phyloP scores from a whole-genome alignment of 2,888 invertebrate genomes.

The Metalampra italica region DNA sequence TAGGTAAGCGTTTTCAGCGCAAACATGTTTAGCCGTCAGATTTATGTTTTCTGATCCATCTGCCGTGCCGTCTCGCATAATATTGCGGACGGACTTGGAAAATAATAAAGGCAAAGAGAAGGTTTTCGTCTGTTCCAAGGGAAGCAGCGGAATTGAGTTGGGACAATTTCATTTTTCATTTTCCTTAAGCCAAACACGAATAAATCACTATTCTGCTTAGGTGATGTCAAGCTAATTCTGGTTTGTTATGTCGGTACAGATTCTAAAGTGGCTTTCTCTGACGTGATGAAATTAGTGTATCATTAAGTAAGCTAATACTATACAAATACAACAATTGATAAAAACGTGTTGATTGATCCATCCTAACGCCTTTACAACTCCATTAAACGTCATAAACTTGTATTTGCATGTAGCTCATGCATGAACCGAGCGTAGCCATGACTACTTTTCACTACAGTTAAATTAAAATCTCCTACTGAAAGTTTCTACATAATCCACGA shows the following conservation, averaged over 20 bases:
- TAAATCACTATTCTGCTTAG: slow-evolving; percentile 44
- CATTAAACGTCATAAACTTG: no score
- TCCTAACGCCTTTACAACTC: no score
- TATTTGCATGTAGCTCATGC: no score
- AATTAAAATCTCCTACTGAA: no score
- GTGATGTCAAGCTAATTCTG: slow-evolving; percentile 35
- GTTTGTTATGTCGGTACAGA: slow-evolving; percentile 29
- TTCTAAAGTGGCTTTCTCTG: slow-evolving; percentile 20
- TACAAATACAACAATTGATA: no score
- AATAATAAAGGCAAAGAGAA: slow-evolving; percentile 68
- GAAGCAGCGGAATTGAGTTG: slow-evolving; percentile 56
- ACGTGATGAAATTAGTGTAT: no score
- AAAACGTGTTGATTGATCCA: no score
- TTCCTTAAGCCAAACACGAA: slow-evolving; percentile 50
- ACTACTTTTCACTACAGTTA: no score
- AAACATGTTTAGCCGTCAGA: slow-evolving; percentile 70
- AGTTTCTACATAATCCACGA: no score
- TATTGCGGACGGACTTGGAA: slow-evolving; percentile 68
- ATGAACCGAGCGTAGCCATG: no score
- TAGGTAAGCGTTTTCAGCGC: slow-evolving; percentile 35
- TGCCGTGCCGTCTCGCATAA: slow-evolving; percentile 65
- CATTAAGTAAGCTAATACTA: no score
- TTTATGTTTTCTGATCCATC: slow-evolving; percentile 74
- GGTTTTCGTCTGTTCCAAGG: slow-evolving; percentile 59
- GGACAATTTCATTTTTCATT: slow-evolving; percentile 65